A percentile compares a stretch with the other conserved stretches of the same genome.
phyloP scores from a whole-genome alignment of 1,140 invertebrate species.

The Caerostris extrusa region DNA sequence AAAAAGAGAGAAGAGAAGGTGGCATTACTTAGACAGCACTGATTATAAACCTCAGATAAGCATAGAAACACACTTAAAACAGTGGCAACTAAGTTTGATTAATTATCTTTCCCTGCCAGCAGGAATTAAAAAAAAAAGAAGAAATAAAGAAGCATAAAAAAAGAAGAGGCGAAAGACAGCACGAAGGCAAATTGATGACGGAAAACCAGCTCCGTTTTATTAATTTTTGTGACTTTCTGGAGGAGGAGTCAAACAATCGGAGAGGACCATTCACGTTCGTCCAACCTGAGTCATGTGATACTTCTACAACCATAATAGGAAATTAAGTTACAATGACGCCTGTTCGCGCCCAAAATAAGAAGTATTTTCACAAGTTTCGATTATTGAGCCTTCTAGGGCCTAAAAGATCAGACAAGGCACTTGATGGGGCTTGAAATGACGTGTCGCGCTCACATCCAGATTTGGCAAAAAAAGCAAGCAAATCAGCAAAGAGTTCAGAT shows the following conservation, averaged over 20 bases:
- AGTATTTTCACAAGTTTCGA: constrained; percentile 38
- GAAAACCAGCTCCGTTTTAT: constrained; percentile 73
- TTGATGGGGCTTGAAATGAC: not conserved
- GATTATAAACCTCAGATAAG: constrained; percentile 43
- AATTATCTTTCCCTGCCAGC: constrained; percentile 52
- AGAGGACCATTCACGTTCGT: constrained; percentile 28
- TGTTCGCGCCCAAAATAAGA: constrained; percentile 59
- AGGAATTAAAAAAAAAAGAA: constrained; percentile 36
- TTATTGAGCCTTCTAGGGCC: constrained; percentile 24
- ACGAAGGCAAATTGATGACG: constrained; percentile 51
- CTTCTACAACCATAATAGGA: constrained; percentile 37
- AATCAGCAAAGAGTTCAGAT: constrained; percentile 17
- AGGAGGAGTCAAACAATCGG: constrained; percentile 62
- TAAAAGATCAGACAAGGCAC: constrained; percentile 31
- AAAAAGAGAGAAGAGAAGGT: constrained; percentile 60
- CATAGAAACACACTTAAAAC: constrained; percentile 40
- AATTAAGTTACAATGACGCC: constrained; percentile 39
- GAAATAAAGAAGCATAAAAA: constrained; percentile 31
- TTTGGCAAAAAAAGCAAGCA: constrained; percentile 46
- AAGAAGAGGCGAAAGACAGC: constrained; percentile 24
- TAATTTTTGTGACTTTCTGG: constrained; percentile 42
- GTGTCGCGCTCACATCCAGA: not conserved
- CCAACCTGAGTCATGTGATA: constrained; percentile 69
- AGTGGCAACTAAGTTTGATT: constrained; percentile 40
- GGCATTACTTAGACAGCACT: constrained; percentile 62